Base-by-base conservation (phyloP, 2,797 vertebrate genomes). In the Peromyscus melanophrys region DNA sequence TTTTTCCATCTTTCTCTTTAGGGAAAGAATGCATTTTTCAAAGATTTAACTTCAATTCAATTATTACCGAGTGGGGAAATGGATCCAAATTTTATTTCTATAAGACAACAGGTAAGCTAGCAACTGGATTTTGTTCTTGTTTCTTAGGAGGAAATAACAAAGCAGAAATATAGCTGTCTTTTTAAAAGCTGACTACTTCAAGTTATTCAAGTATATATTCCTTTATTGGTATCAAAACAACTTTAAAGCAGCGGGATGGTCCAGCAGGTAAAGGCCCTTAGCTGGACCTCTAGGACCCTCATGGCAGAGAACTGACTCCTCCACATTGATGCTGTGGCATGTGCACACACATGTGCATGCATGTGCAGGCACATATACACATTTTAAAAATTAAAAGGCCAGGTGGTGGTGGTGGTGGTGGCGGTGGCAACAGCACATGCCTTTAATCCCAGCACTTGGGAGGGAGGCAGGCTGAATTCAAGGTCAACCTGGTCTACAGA, bases 11-110 rank as follows among this genome's bases (percentile, higher is more conserved):
- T 98, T 75, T 98, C 40, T 46, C 76, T 98, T 76, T 95, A 99
- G 99, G 99, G 99, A 49, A 99, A 99, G 98, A 99, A 99, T 77
- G 99, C 99, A 5, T 99, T 99, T 99, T 99, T 99, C 98, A 99
- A 99, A 98, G 99, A 99, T 80, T 99, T 99, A 89, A 99, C 99
- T 3, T 99, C 99, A 95, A 99, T 99, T 98, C 99, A 99, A 98
- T 98, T 99, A 98, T 98, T 99, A 90, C 99, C 99, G 91, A 99
- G 99, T 49, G 99, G 99, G 55, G 99, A 99, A 97, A 99, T 99
- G 98, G 99, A 99, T 97, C 99, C 99, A n/a, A 98, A 98, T 3
- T 96, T 99, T 91, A 98, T 99, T 81, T 99, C 99, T 13, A 0
- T 99, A 52, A 98, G 99, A 94, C 99, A 99, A 86, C 99, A 99